Evolutionary conservation across 2,797 vertebrate genomes (phyloP).

Genomic region (Paguma larvata): DNA sequence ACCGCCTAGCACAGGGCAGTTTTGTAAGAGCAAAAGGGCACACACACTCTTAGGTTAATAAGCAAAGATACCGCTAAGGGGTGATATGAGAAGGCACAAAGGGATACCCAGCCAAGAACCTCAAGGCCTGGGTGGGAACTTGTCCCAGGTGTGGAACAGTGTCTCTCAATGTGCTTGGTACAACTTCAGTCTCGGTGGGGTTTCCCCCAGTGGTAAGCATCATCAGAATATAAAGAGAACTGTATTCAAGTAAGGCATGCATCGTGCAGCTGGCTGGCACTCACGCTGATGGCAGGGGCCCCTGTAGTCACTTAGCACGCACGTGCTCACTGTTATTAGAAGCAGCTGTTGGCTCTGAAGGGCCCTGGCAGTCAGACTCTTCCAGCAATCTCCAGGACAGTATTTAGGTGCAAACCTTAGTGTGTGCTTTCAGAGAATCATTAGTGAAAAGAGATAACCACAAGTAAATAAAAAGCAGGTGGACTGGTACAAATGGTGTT

Average conservation of each 20-base stretch:
- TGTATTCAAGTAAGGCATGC: neutral
- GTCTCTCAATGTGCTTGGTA: neutral
- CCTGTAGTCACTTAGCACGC: neutral
- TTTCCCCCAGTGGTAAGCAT: neutral
- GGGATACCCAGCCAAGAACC: neutral
- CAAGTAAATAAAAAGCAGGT: conserved; percentile 73
- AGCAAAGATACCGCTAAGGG: conserved; percentile 28
- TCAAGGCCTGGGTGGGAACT: neutral
- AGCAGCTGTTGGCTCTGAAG: conserved; percentile 40
- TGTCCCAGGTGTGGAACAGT: neutral
- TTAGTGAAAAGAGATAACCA: conserved; percentile 68
- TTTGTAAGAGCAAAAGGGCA: conserved; percentile 70
- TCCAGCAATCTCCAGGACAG: neutral
- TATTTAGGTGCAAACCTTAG: neutral
- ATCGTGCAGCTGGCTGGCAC: neutral
- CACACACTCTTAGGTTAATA: conserved; percentile 52
- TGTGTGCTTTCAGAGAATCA: conserved; percentile 68
- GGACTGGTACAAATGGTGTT: neutral
- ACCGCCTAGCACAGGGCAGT: conserved; percentile 35
- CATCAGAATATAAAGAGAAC: conserved; percentile 36
- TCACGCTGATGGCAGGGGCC: neutral
- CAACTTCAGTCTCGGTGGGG: neutral
- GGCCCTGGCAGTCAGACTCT: neutral
- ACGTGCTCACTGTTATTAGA: neutral
- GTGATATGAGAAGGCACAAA: neutral